Conservation (phyloP, 2,888 invertebrate species). For the Drosophila testacea region DNA sequence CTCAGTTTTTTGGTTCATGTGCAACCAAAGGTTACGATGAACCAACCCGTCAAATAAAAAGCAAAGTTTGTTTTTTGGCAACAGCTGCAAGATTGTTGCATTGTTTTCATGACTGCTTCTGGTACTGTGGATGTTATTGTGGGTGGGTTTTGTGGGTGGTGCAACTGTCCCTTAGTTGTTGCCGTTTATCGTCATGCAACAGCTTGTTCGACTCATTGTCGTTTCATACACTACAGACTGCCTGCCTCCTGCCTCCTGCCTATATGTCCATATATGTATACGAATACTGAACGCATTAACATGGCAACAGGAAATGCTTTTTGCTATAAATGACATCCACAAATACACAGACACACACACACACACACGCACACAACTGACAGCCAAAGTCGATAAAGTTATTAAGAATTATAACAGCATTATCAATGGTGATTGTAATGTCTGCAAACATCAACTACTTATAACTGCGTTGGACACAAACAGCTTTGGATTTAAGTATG, state of each 20-base stretch:
- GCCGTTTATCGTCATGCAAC: slow-evolving; percentile 37
- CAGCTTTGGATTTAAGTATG: neutral
- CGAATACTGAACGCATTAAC: slow-evolving; percentile 7
- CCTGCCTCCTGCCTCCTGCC: neutral
- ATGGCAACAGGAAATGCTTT: slow-evolving; percentile 11
- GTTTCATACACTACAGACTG: slow-evolving; percentile 18
- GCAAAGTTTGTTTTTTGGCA: slow-evolving; percentile 59
- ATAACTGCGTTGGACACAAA: neutral
- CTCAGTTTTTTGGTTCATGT: slow-evolving; percentile 1
- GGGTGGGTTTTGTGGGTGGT: neutral
- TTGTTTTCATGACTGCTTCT: slow-evolving; percentile 26
- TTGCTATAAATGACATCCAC: neutral
- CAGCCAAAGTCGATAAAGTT: slow-evolving; percentile 19
- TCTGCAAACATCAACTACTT: neutral
- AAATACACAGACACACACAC: neutral
- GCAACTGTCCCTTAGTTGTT: slow-evolving; percentile 1
- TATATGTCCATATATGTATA: no score
- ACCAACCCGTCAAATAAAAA: slow-evolving; percentile 51
- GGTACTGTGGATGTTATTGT: neutral
- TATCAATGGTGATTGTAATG: slow-evolving; percentile 11
- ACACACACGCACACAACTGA: neutral
- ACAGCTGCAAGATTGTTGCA: slow-evolving; percentile 60
- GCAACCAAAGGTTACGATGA: slow-evolving; percentile 35
- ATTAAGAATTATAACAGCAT: slow-evolving; percentile 10
- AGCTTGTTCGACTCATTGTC: slow-evolving; percentile 49